phyloP scores from a whole-genome alignment of 2,113 vertebrate genomes.

The Microcebus ravelobensis region DNA sequence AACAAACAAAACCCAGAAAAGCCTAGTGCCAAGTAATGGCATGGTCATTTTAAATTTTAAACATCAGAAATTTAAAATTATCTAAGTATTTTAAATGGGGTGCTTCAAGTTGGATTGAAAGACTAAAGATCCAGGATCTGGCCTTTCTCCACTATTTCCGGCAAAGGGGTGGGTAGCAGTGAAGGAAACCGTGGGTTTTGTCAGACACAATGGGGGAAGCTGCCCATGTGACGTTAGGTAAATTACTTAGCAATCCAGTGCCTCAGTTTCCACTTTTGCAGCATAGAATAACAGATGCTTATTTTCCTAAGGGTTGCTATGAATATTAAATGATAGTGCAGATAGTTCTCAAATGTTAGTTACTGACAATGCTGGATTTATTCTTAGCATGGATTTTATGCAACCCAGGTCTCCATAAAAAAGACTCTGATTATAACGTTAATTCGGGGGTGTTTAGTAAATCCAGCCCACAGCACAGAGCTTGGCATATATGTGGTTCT shows the following conservation, averaged over 20 bases:
- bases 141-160: not conserved
- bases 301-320: not conserved
- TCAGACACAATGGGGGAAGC: not conserved
- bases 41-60: not conserved
- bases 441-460: not conserved
- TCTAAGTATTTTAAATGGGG: not conserved
- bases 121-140: not conserved
- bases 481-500: not conserved
- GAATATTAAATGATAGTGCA: not conserved
- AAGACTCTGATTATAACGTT: rapidly evolving
- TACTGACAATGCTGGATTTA: not conserved
- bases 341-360: not conserved
- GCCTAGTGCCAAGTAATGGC: not conserved
- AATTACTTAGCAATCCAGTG: too few species aligned
- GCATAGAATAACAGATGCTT: not conserved
- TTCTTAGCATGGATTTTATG: not conserved
- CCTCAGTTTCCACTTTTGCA: not conserved
- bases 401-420: not conserved
- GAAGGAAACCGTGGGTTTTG: not conserved
- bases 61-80: not conserved
- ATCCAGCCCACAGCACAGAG: not conserved
- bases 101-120: not conserved
- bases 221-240: too few species aligned
- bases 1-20: not conserved
- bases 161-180: too few species aligned